A percentile compares a stretch with the other conserved stretches of the same genome.
These are phyloP conservation scores for Trissolcus basalis DNA, from an alignment of 1,140 invertebrate species.

Conservation along the genomic window DNA sequence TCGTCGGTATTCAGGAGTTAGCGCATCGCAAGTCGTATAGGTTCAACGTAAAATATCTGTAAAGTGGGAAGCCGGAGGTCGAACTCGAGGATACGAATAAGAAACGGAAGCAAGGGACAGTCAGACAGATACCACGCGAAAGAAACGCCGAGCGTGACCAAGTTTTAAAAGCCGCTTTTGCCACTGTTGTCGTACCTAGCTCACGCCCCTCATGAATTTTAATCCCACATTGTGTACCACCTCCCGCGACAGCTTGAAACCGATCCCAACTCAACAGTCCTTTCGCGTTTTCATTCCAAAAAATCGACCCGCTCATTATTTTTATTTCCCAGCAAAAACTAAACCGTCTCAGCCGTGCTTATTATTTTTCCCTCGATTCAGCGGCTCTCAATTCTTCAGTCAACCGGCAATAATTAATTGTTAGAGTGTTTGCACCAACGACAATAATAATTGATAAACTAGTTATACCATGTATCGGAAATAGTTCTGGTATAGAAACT, in stretches of 20 bases:
- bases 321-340: too few relatives aligned
- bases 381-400: too few relatives aligned
- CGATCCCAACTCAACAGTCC: constrained; percentile 15
- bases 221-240: constrained; percentile 38
- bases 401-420: too few relatives aligned
- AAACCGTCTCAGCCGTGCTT: too few relatives aligned
- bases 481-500: too few relatives aligned
- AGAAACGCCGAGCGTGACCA: constrained; percentile 49
- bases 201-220: constrained; percentile 49
- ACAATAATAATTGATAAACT: too few relatives aligned
- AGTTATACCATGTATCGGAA: too few relatives aligned
- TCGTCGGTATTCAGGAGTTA: constrained; percentile 46
- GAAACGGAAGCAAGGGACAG: constrained; percentile 44
- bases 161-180: constrained; percentile 45
- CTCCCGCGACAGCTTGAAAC: constrained; percentile 44
- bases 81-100: constrained; percentile 38
- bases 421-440: too few relatives aligned
- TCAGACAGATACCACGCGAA: constrained; percentile 27
- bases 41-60: constrained; percentile 52
- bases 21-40: constrained; percentile 33
- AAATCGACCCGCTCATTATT: too few relatives aligned
- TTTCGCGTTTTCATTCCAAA: not conserved
- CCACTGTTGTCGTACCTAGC: constrained; percentile 37
- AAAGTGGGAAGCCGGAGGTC: constrained; percentile 49
- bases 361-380: too few relatives aligned